Evolutionary conservation across 2,797 vertebrate genomes (phyloP).

Genomic region (Sarcophilus harrisii): DNA sequence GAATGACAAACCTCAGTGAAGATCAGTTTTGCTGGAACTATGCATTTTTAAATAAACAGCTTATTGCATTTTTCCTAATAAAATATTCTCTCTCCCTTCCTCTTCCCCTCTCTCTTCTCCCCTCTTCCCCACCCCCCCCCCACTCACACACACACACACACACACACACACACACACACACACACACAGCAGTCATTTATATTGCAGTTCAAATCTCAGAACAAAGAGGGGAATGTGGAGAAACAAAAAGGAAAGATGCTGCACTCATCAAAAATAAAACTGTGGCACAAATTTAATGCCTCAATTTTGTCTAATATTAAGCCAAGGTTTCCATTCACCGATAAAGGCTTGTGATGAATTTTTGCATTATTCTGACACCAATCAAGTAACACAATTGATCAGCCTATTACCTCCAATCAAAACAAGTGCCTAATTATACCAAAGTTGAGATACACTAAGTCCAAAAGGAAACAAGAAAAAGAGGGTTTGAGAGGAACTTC

Average conservation of each 20-base stretch:
- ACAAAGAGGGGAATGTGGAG: background rate
- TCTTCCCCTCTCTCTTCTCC: too few relatives aligned
- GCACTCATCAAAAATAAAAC: background rate
- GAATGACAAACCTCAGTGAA: constrained; percentile 57
- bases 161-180: too few relatives aligned
- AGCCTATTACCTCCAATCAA: background rate
- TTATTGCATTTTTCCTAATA: constrained; percentile 7
- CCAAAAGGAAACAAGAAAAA: background rate
- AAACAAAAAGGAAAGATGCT: constrained; percentile 1
- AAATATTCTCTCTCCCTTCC: background rate
- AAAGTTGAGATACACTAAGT: background rate
- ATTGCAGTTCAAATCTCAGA: constrained; percentile 48
- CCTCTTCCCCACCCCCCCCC: too few relatives aligned
- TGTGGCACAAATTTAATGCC: background rate
- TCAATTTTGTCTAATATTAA: constrained; percentile 6
- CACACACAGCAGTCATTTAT: background rate
- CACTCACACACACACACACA: too few relatives aligned
- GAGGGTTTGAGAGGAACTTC: background rate
- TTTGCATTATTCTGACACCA: too few relatives aligned
- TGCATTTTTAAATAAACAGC: constrained; percentile 52
- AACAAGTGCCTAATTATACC: background rate
- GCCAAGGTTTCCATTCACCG: background rate
- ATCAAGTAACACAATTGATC: background rate
- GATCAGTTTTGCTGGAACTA: constrained; percentile 30
- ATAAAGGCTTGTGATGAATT: background rate